These are phyloP conservation scores for Glossosoma conforme DNA, from an alignment of 1,140 invertebrate species.

Conservation along the genomic window DNA sequence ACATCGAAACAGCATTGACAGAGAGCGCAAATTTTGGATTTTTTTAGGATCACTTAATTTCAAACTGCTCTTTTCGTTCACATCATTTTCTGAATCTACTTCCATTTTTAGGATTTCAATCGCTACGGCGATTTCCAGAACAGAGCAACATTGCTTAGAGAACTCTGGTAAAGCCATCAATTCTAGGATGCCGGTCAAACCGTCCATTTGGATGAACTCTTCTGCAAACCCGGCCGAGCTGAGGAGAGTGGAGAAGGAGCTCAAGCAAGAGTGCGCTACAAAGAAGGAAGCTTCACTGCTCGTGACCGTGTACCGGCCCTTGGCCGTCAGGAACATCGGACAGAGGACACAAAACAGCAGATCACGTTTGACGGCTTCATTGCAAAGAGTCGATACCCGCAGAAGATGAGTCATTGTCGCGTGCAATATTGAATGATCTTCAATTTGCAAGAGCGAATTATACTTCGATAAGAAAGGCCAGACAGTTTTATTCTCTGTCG, in stretches of 20 bases:
- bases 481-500: conserved; percentile 36
- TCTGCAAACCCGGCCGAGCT: conserved; percentile 52
- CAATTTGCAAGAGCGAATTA: conserved; percentile 49
- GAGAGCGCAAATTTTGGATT: conserved; percentile 41
- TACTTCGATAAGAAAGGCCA: conserved; percentile 59
- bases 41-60: conserved; percentile 38
- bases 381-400: conserved; percentile 52
- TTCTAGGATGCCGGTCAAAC: conserved; percentile 51
- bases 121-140: conserved; percentile 58
- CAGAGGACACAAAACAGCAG: conserved; percentile 57
- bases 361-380: conserved; percentile 51
- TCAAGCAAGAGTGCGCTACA: conserved; percentile 55
- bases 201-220: conserved; percentile 54
- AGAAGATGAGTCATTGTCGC: conserved; percentile 55
- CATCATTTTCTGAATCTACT: conserved; percentile 35
- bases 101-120: conserved; percentile 53
- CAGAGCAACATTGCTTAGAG: conserved; percentile 53
- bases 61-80: conserved; percentile 1
- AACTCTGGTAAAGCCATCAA: conserved; percentile 51
- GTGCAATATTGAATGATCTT: conserved; percentile 53
- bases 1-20: conserved; percentile 50
- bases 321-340: conserved; percentile 55
- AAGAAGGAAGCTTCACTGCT: conserved; percentile 51
- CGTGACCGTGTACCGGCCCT: conserved; percentile 44
- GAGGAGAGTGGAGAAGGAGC: conserved; percentile 55